These are phyloP conservation scores for Clarias macrocephalus DNA, from an alignment of 2,113 vertebrate genomes.

Conservation along the genomic window DNA sequence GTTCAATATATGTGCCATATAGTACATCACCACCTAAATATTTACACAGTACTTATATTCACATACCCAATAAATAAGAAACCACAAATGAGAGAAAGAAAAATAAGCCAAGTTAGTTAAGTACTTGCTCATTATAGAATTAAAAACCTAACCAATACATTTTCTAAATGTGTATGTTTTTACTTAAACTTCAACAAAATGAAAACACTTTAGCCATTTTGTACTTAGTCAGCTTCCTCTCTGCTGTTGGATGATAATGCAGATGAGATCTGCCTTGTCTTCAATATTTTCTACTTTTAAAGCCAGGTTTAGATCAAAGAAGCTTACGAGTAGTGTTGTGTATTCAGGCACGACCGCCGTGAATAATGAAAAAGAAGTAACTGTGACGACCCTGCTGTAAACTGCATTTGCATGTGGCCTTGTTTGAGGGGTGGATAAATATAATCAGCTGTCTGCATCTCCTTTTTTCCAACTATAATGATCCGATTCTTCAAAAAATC, in stretches of 20 bases:
- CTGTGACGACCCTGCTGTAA: slow-evolving; percentile 1
- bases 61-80: neutral
- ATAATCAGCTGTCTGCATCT: neutral
- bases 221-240: neutral
- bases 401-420: neutral
- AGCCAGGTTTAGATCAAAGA: neutral
- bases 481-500: neutral
- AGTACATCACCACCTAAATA: neutral
- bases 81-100: neutral
- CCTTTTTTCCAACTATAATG: neutral
- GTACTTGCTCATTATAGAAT: neutral
- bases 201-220: neutral
- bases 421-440: neutral
- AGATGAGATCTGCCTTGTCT: neutral
- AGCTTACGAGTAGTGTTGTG: neutral
- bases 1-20: neutral
- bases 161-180: neutral
- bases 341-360: neutral
- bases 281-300: neutral
- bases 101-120: neutral
- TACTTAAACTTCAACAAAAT: neutral
- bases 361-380: neutral
- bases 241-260: too few relatives aligned
- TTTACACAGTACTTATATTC: neutral
- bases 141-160: neutral